These are phyloP conservation scores for Telmatochromis brachygnathus DNA, from an alignment of 2,113 vertebrate genomes.

Conservation along the genomic window DNA sequence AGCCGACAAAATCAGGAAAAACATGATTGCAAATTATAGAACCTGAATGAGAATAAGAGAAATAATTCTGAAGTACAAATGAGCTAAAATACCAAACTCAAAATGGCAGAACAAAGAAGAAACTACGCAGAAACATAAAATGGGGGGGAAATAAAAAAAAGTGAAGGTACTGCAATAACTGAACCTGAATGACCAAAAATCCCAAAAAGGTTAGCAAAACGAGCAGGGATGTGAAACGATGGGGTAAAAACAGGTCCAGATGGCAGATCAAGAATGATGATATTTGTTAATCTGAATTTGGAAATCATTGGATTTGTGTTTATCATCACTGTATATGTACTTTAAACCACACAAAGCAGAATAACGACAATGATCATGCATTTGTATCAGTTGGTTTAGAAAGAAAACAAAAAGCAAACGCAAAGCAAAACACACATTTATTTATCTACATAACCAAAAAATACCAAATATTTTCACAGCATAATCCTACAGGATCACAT, in stretches of 20 bases:
- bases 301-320: neutral
- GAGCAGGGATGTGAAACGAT: neutral
- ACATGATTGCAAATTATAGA: neutral
- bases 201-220: neutral
- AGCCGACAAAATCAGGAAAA: neutral
- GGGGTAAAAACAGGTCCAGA: neutral
- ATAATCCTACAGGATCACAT: neutral
- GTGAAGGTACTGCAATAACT: neutral
- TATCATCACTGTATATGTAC: neutral
- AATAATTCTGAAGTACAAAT: neutral
- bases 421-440: neutral
- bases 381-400: neutral
- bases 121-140: accelerated
- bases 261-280: neutral
- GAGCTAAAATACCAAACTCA: neutral
- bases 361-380: neutral
- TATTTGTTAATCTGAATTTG: neutral
- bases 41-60: accelerated
- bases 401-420: neutral
- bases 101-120: neutral
- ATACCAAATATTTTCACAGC: neutral
- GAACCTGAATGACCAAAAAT: neutral
- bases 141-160: accelerated
- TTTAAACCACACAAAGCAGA: neutral
- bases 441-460: neutral